phyloP scores from a whole-genome alignment of 2,113 vertebrate species.

The Labeo rohita region DNA sequence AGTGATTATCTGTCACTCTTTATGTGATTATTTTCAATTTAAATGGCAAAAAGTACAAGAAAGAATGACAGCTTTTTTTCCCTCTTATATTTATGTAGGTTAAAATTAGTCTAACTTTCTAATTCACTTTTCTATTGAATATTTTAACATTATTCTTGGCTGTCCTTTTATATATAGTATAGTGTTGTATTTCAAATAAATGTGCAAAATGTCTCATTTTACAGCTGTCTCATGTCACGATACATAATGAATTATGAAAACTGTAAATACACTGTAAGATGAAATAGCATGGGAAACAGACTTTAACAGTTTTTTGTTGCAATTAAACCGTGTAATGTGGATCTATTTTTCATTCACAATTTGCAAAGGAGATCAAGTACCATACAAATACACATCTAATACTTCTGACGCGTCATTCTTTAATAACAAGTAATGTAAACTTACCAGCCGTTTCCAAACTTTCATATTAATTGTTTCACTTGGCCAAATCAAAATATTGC shows the following conservation, averaged over 20 bases:
- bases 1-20: too few relatives aligned
- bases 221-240: background rate
- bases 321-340: constrained; percentile 6
- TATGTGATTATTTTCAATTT: too few relatives aligned
- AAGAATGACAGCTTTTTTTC: too few relatives aligned
- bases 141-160: background rate
- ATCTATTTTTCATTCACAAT: constrained; percentile 12
- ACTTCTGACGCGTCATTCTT: background rate
- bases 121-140: background rate
- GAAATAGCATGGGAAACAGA: background rate
- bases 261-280: background rate
- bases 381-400: background rate
- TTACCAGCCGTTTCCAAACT: background rate
- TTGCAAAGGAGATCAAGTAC: background rate
- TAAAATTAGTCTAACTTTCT: background rate
- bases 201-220: background rate
- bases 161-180: background rate
- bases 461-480: constrained; percentile 12
- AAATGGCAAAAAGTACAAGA: background rate
- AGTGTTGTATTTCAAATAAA: background rate
- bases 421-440: constrained; percentile 5
- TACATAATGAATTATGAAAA: background rate
- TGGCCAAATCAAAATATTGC: constrained; percentile 39
- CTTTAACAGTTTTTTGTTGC: background rate
- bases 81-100: background rate